Base-by-base conservation (phyloP, 2,113 vertebrate genomes). In the Aphyosemion australe region DNA sequence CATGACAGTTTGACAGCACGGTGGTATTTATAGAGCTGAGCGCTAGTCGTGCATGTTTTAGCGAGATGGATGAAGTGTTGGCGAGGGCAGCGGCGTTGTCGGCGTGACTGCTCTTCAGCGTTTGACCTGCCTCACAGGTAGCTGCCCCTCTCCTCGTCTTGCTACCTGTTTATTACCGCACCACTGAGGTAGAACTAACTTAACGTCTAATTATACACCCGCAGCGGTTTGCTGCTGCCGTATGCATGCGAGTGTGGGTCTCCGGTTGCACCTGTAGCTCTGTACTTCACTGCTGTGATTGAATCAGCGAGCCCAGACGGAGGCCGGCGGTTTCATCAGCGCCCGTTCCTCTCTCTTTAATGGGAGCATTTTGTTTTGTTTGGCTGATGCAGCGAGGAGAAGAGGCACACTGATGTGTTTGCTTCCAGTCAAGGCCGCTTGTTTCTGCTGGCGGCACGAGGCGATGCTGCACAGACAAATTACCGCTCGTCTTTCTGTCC, bases 1-100 rank as follows among this genome's bases (percentile, higher is more conserved):
- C 45, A 69, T 79, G 87, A 86, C 85, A 83, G 65, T 66, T 79
- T 76, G 87, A 80, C 82, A 78, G 75, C 73, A 2, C 15, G 0
- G 14, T 4, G 52, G 60, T 83, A 86, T 86, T 86, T 80, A 83
- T 86, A 74, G 70, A 78, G 54, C 65, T 13, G 16, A 60, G 50
- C 68, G 21, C 19, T 20, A 73, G 77, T 74, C 19, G 10, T 55
- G 77, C 62, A 51, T 72, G 76, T 71, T 68, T 72, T 42, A 55
- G 46, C 1, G 10, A 64, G 70, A 72, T 14, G 39, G 53, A 41
- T 49, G 6, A 50, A 31, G 37, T 45, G 64, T 53, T 16, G 6
- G 11, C 12, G 61, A 54, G 37, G 70, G 19, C 14, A 46, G 12
- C 9, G 26, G 42, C 31, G 42, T 13, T 4, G 48, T 42, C 11